These are phyloP conservation scores for Agriotes lineatus DNA, from an alignment of 2,888 invertebrate species.

Conservation along the genomic window DNA sequence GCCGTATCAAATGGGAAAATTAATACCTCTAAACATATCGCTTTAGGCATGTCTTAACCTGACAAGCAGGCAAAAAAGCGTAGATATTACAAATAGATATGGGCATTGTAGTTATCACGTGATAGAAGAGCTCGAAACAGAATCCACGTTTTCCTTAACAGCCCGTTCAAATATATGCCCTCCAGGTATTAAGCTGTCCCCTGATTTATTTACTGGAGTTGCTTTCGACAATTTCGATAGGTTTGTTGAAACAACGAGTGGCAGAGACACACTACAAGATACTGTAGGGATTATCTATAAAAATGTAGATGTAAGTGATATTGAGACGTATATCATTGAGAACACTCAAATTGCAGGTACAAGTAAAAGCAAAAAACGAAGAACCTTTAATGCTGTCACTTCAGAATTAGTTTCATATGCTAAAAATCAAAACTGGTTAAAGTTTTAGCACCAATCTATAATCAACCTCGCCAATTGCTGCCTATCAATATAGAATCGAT, in stretches of 20 bases:
- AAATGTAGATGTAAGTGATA: too few species aligned
- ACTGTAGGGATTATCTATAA: too few species aligned
- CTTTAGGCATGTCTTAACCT: neutral
- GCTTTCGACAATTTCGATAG: neutral
- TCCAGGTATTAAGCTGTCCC: neutral
- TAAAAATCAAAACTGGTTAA: too few species aligned
- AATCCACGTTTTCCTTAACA: neutral
- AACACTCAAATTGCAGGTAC: too few species aligned
- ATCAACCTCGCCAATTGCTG: too few species aligned
- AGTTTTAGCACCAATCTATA: too few species aligned
- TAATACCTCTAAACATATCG: neutral
- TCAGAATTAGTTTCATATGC: too few species aligned
- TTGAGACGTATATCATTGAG: too few species aligned
- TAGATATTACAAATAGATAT: neutral
- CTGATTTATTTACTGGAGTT: neutral
- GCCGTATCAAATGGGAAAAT: neutral
- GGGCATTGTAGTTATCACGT: neutral
- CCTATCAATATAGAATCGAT: too few species aligned
- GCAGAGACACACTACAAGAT: too few species aligned
- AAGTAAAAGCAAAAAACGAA: neutral
- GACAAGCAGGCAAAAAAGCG: too few species aligned
- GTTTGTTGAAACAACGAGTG: neutral
- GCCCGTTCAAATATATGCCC: neutral
- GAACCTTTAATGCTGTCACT: too few species aligned
- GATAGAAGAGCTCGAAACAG: neutral